Base-by-base conservation (phyloP, 2,113 vertebrate genomes). In the Thryonomys swinderianus region DNA sequence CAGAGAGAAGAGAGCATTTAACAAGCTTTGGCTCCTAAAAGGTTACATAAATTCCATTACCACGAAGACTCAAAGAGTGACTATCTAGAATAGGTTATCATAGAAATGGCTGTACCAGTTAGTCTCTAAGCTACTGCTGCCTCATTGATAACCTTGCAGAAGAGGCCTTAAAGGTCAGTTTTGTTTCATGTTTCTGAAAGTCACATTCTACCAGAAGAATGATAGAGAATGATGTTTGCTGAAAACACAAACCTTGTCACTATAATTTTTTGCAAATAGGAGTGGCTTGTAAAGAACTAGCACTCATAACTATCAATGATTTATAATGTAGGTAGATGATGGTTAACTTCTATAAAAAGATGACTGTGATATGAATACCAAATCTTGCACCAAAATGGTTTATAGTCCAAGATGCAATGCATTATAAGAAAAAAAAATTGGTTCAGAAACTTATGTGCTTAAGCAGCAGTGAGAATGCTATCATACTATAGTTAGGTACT, bases 361-460 rank as follows among this genome's bases (percentile, higher is more conserved):
- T 95, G 42, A 80, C 37, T 62, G 59, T 96, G 53, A 95, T 12
- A 73, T 71, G 34, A 84, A 37, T 93, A 89, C 51, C 69, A 93
- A 48, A 66, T 8, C 7, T 89, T 85, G 59, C n/a, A 94, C 51
- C 85, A 85, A 66, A 45, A 85, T 91, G 30, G 67, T 94, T 94
- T 93, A 5, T 91, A 80, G 42, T 78, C 7, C 85, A 32, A 25
- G 59, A 53, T 78, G 48, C 8, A 94, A 20, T 66, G 16, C 64
- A n/a, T 85, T 48, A 12, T 94, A 76, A 95, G 76, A 84, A 95
- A 84, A 76, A 80, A 42, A 87, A 23, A 59, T 78, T 92, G 95
- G 32, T 90, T 93, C 88, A 71, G 82, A 94, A 95, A 82, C 6
- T 48, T 69, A 57, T 93, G 17, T 88, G 34, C n/a, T 94, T 95